Evolutionary conservation across 2,113 vertebrate species (phyloP).

Genomic region (Lycaon pictus): DNA sequence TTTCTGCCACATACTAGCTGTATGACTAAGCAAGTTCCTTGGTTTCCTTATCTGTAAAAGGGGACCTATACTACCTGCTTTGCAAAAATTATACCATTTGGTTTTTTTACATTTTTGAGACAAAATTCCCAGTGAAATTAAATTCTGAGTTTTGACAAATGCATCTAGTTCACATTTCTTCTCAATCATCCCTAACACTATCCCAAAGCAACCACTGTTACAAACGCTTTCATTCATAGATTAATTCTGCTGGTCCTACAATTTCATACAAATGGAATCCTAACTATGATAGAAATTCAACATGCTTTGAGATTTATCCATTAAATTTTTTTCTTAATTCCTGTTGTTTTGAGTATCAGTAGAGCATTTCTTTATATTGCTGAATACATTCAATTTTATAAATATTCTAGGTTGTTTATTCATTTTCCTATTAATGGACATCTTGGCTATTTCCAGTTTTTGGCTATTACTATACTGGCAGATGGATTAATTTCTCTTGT

Average conservation of each 20-base stretch:
- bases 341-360: neutral
- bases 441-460: neutral
- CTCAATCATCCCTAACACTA: neutral
- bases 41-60: conserved; percentile 15
- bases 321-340: neutral
- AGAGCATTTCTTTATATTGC: neutral
- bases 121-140: conserved; percentile 37
- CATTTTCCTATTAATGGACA: neutral
- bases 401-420: neutral
- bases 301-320: neutral
- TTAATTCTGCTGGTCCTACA: neutral
- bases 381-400: neutral
- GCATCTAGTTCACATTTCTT: neutral
- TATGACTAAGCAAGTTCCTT: neutral
- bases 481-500: neutral
- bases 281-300: neutral
- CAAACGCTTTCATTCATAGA: neutral
- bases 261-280: neutral
- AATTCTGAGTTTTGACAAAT: conserved; percentile 12
- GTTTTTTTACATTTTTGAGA: neutral
- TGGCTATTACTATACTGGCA: neutral
- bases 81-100: neutral
- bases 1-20: neutral
- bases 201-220: neutral
- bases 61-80: neutral